Evolutionary conservation across 2,888 invertebrate species (phyloP).

Genomic region (Gymnocheta viridis): DNA sequence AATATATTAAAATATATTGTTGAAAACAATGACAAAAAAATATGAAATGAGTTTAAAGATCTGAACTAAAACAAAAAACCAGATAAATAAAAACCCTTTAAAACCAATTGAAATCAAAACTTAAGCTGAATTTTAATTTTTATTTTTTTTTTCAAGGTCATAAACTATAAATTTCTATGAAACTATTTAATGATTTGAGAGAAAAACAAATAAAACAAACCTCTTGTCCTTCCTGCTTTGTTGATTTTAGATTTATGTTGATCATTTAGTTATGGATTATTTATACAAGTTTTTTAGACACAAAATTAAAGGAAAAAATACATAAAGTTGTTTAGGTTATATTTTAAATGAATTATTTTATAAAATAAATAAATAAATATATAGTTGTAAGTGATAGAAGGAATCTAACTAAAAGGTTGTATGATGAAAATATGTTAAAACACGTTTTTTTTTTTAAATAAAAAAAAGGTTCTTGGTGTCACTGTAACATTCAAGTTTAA

Average conservation of each 20-base stretch:
- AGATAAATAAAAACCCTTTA: conserved; percentile 11
- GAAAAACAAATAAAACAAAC: conserved; percentile 83
- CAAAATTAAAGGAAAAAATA: conserved; percentile 74
- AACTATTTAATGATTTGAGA: conserved; percentile 65
- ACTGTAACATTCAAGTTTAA: neutral
- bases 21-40: conserved; percentile 14
- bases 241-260: conserved; percentile 51
- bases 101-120: conserved; percentile 52
- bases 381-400: conserved; percentile 22
- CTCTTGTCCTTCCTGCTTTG: conserved; percentile 85
- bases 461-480: neutral
- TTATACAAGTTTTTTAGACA: conserved; percentile 69
- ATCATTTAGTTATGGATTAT: conserved; percentile 41
- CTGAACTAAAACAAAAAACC: neutral
- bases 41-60: conserved; percentile 45
- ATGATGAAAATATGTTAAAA: neutral
- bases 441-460: neutral
- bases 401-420: neutral
- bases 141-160: neutral
- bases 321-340: conserved; percentile 63
- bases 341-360: conserved; percentile 17
- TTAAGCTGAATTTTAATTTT: conserved; percentile 32
- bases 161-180: conserved; percentile 26
- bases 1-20: conserved; percentile 60
- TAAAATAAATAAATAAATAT: neutral